Evolutionary conservation across 2,797 vertebrate genomes (phyloP).

Genomic region (Cuniculus paca): DNA sequence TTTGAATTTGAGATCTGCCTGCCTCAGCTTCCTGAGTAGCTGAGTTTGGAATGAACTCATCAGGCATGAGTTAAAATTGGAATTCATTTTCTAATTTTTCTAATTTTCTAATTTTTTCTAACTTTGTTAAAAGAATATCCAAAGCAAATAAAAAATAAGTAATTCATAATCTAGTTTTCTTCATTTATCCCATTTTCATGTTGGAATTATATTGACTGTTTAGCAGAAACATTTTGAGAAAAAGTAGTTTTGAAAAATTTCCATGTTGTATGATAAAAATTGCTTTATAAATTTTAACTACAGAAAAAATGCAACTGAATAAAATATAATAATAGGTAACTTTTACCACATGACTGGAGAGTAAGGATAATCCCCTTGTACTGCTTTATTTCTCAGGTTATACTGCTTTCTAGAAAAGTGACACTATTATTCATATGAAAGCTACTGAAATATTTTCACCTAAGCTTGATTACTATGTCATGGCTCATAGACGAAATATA

Average conservation of each 20-base stretch:
- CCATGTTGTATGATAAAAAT: background rate
- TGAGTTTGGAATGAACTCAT: background rate
- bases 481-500: background rate
- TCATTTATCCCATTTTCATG: background rate
- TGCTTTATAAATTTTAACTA: background rate
- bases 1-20: background rate
- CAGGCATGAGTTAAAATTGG: background rate
- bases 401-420: constrained; percentile 17
- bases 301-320: background rate
- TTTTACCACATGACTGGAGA: background rate
- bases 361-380: background rate
- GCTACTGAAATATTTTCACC: constrained; percentile 15
- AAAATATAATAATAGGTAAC: background rate
- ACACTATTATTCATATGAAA: background rate
- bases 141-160: constrained; percentile 23
- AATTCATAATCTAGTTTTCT: constrained; percentile 37
- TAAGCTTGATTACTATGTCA: background rate
- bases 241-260: constrained; percentile 27
- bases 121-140: background rate
- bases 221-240: constrained; percentile 12
- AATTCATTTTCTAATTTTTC: background rate
- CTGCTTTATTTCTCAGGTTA: constrained; percentile 16
- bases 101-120: too few species aligned
- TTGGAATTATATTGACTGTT: background rate
- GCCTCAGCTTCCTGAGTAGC: background rate